Conservation (phyloP, 1,140 invertebrate species). For the Drosophila kikkawai region DNA sequence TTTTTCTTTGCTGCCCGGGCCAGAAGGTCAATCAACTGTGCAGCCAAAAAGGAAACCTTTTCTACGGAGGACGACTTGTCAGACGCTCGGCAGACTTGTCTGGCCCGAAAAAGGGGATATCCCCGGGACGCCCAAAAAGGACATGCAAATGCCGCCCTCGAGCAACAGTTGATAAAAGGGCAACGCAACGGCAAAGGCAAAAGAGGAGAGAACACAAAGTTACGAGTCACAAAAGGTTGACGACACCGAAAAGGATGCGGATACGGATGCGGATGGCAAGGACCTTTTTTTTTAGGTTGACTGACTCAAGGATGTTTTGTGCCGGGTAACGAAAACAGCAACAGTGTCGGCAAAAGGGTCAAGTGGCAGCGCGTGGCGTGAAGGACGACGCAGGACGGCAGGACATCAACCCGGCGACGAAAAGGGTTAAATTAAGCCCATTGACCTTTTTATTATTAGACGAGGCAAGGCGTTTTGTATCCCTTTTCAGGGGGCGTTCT, state of each 20-base stretch:
- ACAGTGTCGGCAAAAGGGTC: constrained; percentile 63
- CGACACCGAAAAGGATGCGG: constrained; percentile 38
- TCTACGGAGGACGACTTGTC: constrained; percentile 1
- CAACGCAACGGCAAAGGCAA: constrained; percentile 4
- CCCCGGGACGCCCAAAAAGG: constrained; percentile 21
- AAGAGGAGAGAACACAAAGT: constrained; percentile 31
- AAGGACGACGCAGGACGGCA: constrained; percentile 22
- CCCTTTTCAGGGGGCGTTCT: constrained; percentile 28
- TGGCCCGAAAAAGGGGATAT: constrained; percentile 31
- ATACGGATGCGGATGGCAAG: constrained; percentile 25
- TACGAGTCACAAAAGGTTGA: constrained; percentile 53
- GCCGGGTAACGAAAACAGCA: constrained; percentile 28
- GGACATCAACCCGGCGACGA: constrained; percentile 13
- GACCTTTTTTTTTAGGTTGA: constrained; percentile 49
- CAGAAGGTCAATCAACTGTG: constrained; percentile 66
- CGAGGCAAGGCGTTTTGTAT: constrained; percentile 25
- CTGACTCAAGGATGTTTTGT: constrained; percentile 67
- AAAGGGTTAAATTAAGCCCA: constrained; percentile 80
- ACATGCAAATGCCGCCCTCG: constrained; percentile 52
- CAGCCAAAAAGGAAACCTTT: constrained; percentile 38
- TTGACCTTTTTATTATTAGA: constrained; percentile 65
- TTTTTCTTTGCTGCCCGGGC: not conserved
- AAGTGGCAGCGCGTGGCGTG: constrained; percentile 72
- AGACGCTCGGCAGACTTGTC: constrained; percentile 56
- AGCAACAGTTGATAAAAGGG: constrained; percentile 38